Evolutionary conservation across 2,797 vertebrate genomes (phyloP), one percentile per base, ranked within the genome.

Genomic region (Lophotriccus pileatus): DNA sequence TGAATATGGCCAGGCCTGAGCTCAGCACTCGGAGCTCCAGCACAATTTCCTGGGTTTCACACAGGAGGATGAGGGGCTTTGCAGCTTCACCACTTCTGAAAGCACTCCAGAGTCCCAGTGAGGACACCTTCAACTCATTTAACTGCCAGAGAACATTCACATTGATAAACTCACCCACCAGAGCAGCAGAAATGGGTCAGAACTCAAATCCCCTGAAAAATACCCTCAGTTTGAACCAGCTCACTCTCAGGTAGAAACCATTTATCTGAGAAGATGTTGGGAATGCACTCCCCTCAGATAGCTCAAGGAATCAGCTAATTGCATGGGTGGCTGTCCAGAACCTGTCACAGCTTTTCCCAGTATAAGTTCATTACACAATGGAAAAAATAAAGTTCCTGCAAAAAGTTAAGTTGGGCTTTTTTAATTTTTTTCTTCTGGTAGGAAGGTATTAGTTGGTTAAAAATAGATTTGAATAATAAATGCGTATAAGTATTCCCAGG

Each of bases 381-480:
- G 39, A 34, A 75, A 88, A 82, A 67, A 50, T 5, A 32, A 84
- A 76, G 17, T 69, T 63, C 18, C 90, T 95, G 78, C 62, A 81
- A 89, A 47, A 43, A 78, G 63, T 82, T 90, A 66, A 77, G 28
- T 83, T 37, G 19, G 56, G 44, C 10, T 56, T 7, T 56, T 64
- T 70, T 83, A 75, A n/a, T 8, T n/a, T 34, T 25, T 39, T 39
- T 39, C 28, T 28, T 19, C 10, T 52, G 28, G 37, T 27, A 85
- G 83, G 59, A 60, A 47, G 22, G 46, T 82, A 86, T 94, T 94
- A 82, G 59, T 39, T 79, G 49, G 76, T 94, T 97, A 96, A 97
- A 97, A 96, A 82, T 77, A 89, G 87, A 87, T 73, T 60, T 62
- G 58, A 92, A 93, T 93, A 93, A 94, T 53, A 89, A 94, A 86